Evolutionary conservation across 2,797 vertebrate genomes (phyloP), one percentile per base, ranked within the genome.

Genomic region (Odontamblyopus lacepedii): DNA sequence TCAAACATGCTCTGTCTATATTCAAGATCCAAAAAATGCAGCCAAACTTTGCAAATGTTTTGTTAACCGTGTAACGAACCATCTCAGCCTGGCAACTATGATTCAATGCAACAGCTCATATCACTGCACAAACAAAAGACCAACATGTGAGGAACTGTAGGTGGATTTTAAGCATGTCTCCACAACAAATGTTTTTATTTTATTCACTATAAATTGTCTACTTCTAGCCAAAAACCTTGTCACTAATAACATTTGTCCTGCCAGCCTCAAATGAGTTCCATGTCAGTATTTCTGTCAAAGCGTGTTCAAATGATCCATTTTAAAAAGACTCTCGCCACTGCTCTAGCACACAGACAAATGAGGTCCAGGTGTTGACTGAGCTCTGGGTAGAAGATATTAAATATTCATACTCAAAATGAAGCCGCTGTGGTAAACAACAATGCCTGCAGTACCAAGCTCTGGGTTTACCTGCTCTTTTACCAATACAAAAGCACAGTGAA

Each of bases 311-410:
- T 51, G 27, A 27, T 50, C 44, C 44, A 50, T 66, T 66, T 66
- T 29, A 51, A 6, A 50, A 44, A 64, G n/a, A 72, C 60, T 61
- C 59, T 61, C 26, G 60, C 8, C 16, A 55, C 18, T 26, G 26
- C 27, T 38, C 53, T 18, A 35, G n/a, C 13, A 30, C 62, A 64
- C 5, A 67, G 60, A 62, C 70, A 62, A 70, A 78, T 62, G 69
- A 74, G 55, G 50, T n/a, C 41, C 69, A 74, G 69, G 59, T 78
- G 76, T 53, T 67, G 30, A 76, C 78, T 70, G 70, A 75, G 60
- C 67, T 53, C n/a, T n/a, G 32, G 30, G 56, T 6, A 26, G 12
- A 60, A 74, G 74, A 27, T 56, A 60, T 18, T 44, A 38, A 69
- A 23, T 62, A 66, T 68, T 69, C 67, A 72, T 60, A 73, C 44